Conservation (phyloP, 2,113 vertebrate genomes). For the Pongo pygmaeus region DNA sequence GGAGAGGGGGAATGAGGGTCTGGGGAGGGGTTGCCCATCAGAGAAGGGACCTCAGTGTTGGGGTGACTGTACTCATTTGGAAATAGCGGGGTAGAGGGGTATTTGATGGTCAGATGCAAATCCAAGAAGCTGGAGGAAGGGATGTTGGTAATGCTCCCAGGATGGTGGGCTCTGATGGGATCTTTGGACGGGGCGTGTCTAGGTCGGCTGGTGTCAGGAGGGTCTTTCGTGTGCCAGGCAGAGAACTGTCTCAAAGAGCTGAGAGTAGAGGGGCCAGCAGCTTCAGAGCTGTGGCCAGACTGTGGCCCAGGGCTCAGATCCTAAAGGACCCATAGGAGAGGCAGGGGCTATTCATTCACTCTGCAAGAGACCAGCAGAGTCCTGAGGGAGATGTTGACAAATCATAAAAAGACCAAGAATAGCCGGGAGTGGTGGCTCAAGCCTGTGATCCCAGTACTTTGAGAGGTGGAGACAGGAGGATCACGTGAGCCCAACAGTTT, state of each 20-base stretch:
- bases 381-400: neutral
- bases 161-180: neutral
- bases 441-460: too few relatives aligned
- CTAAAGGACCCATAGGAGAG: neutral
- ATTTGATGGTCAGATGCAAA: rapidly evolving
- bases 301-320: neutral
- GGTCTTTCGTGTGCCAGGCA: neutral
- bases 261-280: neutral
- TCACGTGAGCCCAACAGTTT: neutral
- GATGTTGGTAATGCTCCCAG: rapidly evolving
- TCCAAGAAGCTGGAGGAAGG: too few relatives aligned
- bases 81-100: rapidly evolving
- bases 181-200: too few relatives aligned
- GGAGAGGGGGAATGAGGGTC: rapidly evolving
- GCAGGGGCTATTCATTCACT: neutral
- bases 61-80: neutral
- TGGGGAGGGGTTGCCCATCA: rapidly evolving
- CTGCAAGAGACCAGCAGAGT: neutral
- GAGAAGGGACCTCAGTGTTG: neutral
- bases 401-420: neutral
- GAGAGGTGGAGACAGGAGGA: too few relatives aligned
- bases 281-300: neutral
- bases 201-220: neutral
- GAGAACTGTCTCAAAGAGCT: neutral
- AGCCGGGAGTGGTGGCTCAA: too few relatives aligned